Percentiles rank a stretch among this genome's conserved stretches.
These are phyloP conservation scores for Notothenia rossii DNA, from an alignment of 2,113 vertebrate genomes.

Conservation along the genomic window DNA sequence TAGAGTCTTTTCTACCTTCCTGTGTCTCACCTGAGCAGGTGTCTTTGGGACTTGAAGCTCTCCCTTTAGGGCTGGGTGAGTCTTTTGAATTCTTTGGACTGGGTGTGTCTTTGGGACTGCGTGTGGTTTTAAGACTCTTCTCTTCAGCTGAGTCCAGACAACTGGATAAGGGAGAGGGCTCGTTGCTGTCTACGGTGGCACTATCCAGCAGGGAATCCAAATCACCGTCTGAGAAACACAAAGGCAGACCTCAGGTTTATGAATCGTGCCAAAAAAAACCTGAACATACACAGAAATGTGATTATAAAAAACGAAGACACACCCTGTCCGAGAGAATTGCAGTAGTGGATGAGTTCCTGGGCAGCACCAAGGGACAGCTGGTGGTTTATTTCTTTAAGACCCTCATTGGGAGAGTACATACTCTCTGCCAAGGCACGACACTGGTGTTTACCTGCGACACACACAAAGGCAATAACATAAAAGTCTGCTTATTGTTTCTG, in stretches of 20 bases:
- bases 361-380: conserved; percentile 91
- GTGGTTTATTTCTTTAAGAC: conserved; percentile 90
- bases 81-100: conserved; percentile 63
- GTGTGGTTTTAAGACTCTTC: conserved; percentile 57
- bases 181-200: conserved; percentile 85
- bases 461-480: conserved; percentile 27
- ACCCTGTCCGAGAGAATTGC: conserved; percentile 93
- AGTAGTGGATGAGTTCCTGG: conserved; percentile 90
- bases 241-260: neutral
- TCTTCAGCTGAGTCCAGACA: conserved; percentile 72
- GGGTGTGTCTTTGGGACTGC: conserved; percentile 54
- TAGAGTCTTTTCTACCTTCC: neutral
- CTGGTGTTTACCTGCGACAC: conserved; percentile 91
- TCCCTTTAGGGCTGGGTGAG: conserved; percentile 37
- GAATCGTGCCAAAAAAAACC: conserved; percentile 14
- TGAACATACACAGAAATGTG: neutral
- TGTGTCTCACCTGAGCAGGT: conserved; percentile 76
- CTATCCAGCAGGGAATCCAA: conserved; percentile 91
- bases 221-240: conserved; percentile 87
- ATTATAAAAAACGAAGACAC: neutral
- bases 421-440: conserved; percentile 93
- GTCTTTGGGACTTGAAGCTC: conserved; percentile 61
- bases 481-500: neutral
- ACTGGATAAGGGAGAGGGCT: conserved; percentile 80
- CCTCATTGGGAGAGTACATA: conserved; percentile 90